phyloP scores from a whole-genome alignment of 2,888 invertebrate species.

The Temnothorax ravouxi region DNA sequence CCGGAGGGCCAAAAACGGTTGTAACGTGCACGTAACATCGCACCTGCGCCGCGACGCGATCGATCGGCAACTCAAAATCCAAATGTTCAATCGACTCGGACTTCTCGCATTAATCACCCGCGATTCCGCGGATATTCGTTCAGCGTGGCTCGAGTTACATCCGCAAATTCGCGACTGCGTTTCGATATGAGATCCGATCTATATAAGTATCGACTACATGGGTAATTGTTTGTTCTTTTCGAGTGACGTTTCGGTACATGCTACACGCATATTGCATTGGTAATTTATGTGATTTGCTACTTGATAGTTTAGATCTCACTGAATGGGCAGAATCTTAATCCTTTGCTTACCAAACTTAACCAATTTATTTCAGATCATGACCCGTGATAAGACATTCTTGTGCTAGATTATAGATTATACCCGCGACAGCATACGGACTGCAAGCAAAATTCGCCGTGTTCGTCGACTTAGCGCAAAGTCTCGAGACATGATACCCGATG shows the following conservation, averaged over 20 bases:
- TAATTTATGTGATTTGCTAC: background rate
- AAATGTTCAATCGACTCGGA: background rate
- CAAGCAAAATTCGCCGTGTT: conserved; percentile 13
- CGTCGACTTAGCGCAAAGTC: background rate
- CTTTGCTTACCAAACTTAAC: background rate
- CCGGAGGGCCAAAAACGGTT: conserved; percentile 54
- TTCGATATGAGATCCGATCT: background rate
- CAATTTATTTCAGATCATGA: conserved; percentile 12
- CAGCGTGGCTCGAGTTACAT: background rate
- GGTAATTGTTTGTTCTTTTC: background rate
- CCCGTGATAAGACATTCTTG: conserved; percentile 15
- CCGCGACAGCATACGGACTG: background rate
- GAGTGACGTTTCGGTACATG: background rate
- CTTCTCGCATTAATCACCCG: background rate
- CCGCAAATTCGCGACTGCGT: background rate
- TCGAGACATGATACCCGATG: background rate
- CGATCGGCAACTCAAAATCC: conserved; percentile 62
- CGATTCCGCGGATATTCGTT: background rate
- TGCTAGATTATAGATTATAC: background rate
- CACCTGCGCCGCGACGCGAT: conserved; percentile 51
- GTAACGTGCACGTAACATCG: conserved; percentile 19
- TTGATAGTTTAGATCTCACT: background rate
- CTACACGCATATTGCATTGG: background rate
- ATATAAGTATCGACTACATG: background rate
- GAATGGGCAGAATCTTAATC: background rate